Base-by-base conservation (phyloP, 2,888 invertebrate species). In the Polia nebulosa region DNA sequence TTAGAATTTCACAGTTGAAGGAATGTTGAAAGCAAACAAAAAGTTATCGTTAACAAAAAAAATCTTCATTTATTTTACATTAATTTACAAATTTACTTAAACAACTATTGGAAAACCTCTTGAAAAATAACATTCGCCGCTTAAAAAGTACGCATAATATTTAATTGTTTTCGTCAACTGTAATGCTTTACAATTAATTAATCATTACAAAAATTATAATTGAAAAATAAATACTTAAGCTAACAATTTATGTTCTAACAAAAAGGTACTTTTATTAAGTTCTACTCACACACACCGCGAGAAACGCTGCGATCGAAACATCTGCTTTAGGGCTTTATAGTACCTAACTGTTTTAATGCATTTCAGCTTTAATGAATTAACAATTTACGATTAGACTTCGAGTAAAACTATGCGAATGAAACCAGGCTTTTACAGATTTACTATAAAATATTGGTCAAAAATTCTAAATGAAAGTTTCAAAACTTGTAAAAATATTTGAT, bases 51-150 rank as follows among this genome's bases (percentile, higher is more conserved):
- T 94, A 95, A 95, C 94, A 94, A 94, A 94, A 95, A 94, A 95
- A 94, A 93, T 94, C 92, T 94, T 93, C 89, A 87, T 95, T 95
- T 94, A 95, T 95, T 95, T 95, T 95, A 95, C 95, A 95, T 94
- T 93, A 95, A 92, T 95, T 95, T 95, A 95, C 95, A 95, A 85
- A 92, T 82, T 78, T 83, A 93, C 90, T 92, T 92, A 92, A 20
- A 85, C 83, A 81, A 76, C 83, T 86, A 88, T 60, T 78, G 74
- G 89, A 87, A 90, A 91, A 94, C 91, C 89, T 92, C 90, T 93
- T 88, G 90, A 91, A 93, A 92, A 91, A 92, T 93, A 94, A 94
- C 93, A 93, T 93, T 92, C 81, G 78, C 77, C 90, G 89, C 90
- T 90, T 87, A 89, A 85, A 86, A 84, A 76, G 65, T 82, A 83